Conservation (phyloP, 2,113 vertebrate genomes). For the Bagarius yarrelli region DNA sequence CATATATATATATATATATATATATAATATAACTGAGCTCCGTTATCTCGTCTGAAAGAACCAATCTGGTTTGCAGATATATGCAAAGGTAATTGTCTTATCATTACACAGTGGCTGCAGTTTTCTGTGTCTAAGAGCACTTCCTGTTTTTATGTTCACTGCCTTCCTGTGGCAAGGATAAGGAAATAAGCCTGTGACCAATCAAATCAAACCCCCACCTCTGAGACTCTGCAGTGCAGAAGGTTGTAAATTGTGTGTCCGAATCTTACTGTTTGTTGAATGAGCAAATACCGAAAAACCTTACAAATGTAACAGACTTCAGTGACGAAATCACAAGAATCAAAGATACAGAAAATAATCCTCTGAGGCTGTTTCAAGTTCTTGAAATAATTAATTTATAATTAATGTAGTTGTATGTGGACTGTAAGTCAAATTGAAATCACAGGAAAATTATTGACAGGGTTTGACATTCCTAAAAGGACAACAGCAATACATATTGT, state of each 20-base stretch:
- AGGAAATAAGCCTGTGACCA: conserved; percentile 32
- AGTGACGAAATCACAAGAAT: neutral
- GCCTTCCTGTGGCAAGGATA: conserved; percentile 36
- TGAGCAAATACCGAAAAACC: neutral
- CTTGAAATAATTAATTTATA: neutral
- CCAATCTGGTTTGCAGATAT: neutral
- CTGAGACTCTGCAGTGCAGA: neutral
- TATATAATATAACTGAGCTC: neutral
- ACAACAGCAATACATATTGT: too few relatives aligned
- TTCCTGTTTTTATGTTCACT: conserved; percentile 46
- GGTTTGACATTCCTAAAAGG: neutral
- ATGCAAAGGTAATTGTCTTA: neutral
- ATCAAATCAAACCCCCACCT: conserved; percentile 11
- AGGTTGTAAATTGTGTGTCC: neutral
- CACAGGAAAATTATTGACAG: neutral
- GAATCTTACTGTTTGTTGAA: neutral
- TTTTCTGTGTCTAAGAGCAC: conserved; percentile 22
- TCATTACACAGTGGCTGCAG: conserved; percentile 22
- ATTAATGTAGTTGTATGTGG: neutral
- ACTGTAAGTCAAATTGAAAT: neutral
- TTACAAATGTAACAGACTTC: neutral
- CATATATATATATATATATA: neutral
- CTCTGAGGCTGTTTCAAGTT: neutral
- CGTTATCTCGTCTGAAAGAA: neutral
- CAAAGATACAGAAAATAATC: neutral